Percentiles rank a stretch among this genome's conserved stretches.
Conservation (phyloP, 2,888 invertebrate species). For the Drosophila mulleri region DNA sequence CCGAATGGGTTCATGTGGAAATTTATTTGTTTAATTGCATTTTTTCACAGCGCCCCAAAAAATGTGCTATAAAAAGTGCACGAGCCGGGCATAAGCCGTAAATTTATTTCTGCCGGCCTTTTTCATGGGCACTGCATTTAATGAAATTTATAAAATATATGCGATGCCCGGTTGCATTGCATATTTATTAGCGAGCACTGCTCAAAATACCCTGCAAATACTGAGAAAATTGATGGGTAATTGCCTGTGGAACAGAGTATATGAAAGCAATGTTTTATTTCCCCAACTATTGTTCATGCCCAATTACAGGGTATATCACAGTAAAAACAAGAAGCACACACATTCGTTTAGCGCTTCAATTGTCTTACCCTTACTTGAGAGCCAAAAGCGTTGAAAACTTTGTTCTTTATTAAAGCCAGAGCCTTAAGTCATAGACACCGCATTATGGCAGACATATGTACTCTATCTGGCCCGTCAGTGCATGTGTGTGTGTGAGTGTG, state of each 20-base stretch:
- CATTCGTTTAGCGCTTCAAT: not conserved
- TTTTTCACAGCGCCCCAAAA: constrained; percentile 47
- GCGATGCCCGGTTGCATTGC: constrained; percentile 19
- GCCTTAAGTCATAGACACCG: constrained; percentile 35
- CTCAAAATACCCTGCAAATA: not conserved
- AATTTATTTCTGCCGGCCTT: constrained; percentile 57
- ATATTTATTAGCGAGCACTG: constrained; percentile 26
- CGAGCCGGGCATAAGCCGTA: constrained; percentile 58
- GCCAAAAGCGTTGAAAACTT: constrained; percentile 15
- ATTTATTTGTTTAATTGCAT: constrained; percentile 81
- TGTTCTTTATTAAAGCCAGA: constrained; percentile 15
- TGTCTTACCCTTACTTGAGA: not conserved
- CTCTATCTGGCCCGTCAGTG: constrained; percentile 6
- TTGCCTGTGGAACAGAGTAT: no score
- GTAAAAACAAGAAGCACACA: no score
- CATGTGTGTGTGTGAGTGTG: not conserved
- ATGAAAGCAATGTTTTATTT: not conserved
- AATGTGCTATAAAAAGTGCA: constrained; percentile 62
- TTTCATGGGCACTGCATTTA: constrained; percentile 33
- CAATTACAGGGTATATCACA: not conserved
- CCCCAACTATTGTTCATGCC: rapidly evolving
- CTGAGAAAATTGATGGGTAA: not conserved
- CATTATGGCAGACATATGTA: constrained; percentile 38
- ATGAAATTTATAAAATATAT: constrained; percentile 61
- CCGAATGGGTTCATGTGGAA: constrained; percentile 67